Base-by-base conservation (phyloP, 2,888 invertebrate species). In the Phorcus lineatus region DNA sequence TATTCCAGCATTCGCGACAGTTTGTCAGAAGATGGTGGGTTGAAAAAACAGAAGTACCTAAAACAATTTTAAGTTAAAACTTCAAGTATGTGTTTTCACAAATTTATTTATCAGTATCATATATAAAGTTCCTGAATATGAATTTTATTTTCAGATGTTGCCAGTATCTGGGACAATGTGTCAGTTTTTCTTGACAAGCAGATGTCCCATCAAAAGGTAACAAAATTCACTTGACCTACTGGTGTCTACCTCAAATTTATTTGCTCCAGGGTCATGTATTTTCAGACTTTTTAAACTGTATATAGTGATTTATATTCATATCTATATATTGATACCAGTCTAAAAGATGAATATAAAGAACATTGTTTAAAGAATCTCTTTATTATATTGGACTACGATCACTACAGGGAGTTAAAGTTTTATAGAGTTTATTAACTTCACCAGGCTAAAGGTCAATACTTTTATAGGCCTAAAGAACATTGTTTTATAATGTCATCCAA, bases 151-250 rank as follows among this genome's bases (percentile, higher is more conserved):
- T 57, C 87, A 93, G 93, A 93, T 91, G 89, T 93, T 76, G 86
- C 89, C 55, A 88, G 88, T 82, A 91, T 93, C 6, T 93, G 93
- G 93, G 92, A 92, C 78, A 91, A 89, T 88, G 91, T 93, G 0
- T 91, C 92, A 9, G 83, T 80, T 17, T 92, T 90, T 82, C 90
- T 93, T 85, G 92, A 92, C 77, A 92, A 91, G 79, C 91, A 91
- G 74, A 92, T 93, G 93, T 81, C 87, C 11, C 90, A 89, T 52
- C 90, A 91, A 79, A 93, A 93, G 91, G 93, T 92, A 86, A 82
- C n/a, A n/a, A 17, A 22, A 28, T 31, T 24, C 16, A 24, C 1
- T n/a, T 1, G 24, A 9, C 16, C 19, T 17, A 57, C 6, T 17
- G 11, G n/a, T 7, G 19, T 57, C 24, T 57, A 57, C 36, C 7